Evolutionary conservation across 92 coral and sea anemone genomes (phyloP).

Genomic region (Actinostola sp.): DNA sequence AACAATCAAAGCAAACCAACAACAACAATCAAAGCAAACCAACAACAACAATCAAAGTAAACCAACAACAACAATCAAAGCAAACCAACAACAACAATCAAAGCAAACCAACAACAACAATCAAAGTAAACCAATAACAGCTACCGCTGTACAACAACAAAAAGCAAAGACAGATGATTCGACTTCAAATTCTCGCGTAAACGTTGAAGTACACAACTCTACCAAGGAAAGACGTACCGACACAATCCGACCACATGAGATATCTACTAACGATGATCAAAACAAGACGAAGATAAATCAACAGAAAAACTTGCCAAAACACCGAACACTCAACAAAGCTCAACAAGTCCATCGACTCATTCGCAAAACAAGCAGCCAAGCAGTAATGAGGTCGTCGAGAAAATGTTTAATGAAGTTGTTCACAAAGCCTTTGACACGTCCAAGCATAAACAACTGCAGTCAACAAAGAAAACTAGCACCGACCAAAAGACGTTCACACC

Average conservation of each 20-base stretch:
- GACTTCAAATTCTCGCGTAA: too few relatives aligned
- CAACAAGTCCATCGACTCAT: background rate
- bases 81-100: too few relatives aligned
- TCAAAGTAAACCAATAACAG: too few relatives aligned
- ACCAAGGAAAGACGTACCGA: too few relatives aligned
- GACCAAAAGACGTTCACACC: background rate
- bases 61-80: too few relatives aligned
- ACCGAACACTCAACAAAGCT: background rate
- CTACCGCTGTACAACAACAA: too few relatives aligned
- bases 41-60: too few relatives aligned
- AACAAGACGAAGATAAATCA: too few relatives aligned
- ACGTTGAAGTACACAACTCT: too few relatives aligned
- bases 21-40: too few relatives aligned
- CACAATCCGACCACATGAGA: background rate
- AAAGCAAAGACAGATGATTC: too few relatives aligned
- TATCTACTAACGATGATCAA: background rate
- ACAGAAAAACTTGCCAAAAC: background rate
- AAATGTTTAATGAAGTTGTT: constrained; percentile 37
- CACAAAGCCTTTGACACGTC: constrained; percentile 25
- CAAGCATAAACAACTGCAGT: background rate
- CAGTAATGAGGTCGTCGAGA: constrained; percentile 11
- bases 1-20: too few relatives aligned
- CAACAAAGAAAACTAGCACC: background rate
- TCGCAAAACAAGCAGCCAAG: background rate
- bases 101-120: background rate